These are phyloP conservation scores for Anticlea derivata DNA, from an alignment of 2,888 invertebrate species.

Conservation along the genomic window DNA sequence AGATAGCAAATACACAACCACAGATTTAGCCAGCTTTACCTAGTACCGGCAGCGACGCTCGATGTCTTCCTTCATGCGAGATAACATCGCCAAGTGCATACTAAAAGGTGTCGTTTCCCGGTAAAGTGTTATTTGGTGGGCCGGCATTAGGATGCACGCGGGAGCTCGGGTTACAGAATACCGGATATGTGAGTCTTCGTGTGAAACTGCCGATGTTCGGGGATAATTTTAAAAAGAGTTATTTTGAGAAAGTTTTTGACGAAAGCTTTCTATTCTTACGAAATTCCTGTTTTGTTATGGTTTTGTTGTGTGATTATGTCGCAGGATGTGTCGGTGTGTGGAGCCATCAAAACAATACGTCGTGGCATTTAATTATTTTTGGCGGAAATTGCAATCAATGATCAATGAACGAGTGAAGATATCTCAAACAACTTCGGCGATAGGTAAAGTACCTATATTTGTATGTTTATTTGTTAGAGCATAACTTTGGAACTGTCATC, in stretches of 20 bases:
- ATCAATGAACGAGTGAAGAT: too few relatives aligned
- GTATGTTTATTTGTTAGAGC: too few relatives aligned
- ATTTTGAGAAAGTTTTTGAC: slow-evolving; percentile 1
- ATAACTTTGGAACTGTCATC: too few relatives aligned
- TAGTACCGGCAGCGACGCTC: slow-evolving; percentile 14
- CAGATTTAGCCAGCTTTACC: slow-evolving; percentile 1
- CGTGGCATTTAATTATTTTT: too few relatives aligned
- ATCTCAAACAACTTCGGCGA: too few relatives aligned
- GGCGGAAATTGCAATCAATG: too few relatives aligned
- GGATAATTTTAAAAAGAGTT: slow-evolving; percentile 12
- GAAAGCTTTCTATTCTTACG: not conserved
- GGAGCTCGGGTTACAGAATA: slow-evolving; percentile 43
- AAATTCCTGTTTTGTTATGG: not conserved
- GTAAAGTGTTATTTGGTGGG: slow-evolving; percentile 54
- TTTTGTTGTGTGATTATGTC: too few relatives aligned
- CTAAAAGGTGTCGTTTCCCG: slow-evolving; percentile 59
- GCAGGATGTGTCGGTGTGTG: too few relatives aligned
- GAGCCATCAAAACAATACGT: too few relatives aligned
- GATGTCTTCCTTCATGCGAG: slow-evolving; percentile 43
- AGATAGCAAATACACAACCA: slow-evolving; percentile 4
- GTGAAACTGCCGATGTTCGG: slow-evolving; percentile 27
- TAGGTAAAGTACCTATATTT: too few relatives aligned
- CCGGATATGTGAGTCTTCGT: slow-evolving; percentile 41
- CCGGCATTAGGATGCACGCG: slow-evolving; percentile 57
- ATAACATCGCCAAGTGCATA: slow-evolving; percentile 56